Evolutionary conservation across 2,113 vertebrate species (phyloP), one percentile per base, ranked within the genome.

Genomic region (Cephalopterus ornatus): DNA sequence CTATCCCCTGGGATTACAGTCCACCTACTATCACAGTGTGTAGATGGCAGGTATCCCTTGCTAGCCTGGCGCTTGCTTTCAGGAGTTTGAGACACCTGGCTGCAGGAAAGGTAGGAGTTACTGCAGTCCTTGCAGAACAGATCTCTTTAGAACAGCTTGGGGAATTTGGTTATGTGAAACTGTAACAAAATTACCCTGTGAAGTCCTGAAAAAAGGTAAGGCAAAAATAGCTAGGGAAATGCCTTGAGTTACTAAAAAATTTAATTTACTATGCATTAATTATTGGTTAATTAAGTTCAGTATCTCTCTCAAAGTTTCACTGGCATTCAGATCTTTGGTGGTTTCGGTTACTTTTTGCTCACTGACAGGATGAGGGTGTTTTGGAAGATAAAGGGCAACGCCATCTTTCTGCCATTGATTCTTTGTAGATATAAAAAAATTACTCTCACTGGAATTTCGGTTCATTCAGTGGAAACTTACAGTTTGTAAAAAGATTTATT

Each of bases 231-330:
- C 81, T 95, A 42, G 75, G 68, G 75, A 92, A 96, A 94, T 88
- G 58, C 75, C 50, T 79, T 88, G 68, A 95, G 61, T 96, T 97
- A 91, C 85, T 83, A 93, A 95, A 94, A 75, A 72, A n/a, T 5
- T 77, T 84, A 92, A 97, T 96, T 95, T 94, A 55, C 5, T 95
- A 19, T 81, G 71, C 95, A 93, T 95, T 96, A 96, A 95, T 93
- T 97, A 92, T 55, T 92, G 47, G 33, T 75, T 96, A 95, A 86
- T 92, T 96, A 73, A 94, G 16, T 72, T 85, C 62, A 82, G 50
- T 88, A 56, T 35, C 30, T 85, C 59, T 61, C 50, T 85, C 56
- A 83, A 91, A 87, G 52, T 88, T 95, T 92, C 75, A 59, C 58
- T 88, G 75, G 14, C 26, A 90, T 71, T 91, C 66, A 66, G 50